Base-by-base conservation (phyloP, 2,797 vertebrate genomes). In the Apogon talboti region DNA sequence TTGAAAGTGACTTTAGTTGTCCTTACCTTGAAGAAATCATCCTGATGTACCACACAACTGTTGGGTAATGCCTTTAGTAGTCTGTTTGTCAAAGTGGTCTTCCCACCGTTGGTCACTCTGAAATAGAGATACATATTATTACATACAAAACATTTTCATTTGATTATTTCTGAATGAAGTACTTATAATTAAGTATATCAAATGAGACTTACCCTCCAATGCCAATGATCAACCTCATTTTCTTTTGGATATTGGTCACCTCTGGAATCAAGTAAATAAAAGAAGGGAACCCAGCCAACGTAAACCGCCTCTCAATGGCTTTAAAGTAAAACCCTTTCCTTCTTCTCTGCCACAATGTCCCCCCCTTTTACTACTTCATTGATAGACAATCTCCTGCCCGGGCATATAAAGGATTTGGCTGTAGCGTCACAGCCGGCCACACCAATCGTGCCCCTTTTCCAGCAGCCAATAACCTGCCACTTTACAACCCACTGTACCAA, bases 11-110 rank as follows among this genome's bases (percentile, higher is more conserved):
- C 8, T 50, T 60, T 62, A 12, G 59, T 18, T 3, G 4, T 3
- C 9, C 89, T 84, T 94, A 99, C 97, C 96, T 98, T 99, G 92
- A 94, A 99, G 81, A 99, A 99, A 82, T 98, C 95, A 45, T 98
- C 98, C 79, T 99, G 98, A 63, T 98, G 96, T 48, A 99, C 92
- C 46, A 98, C 96, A 1, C 96, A 98, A 89, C 97, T 97, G 88
- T 97, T 98, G 57, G 98, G 96, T 48, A 99, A 92, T 1, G 83
- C 91, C 85, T 92, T 93, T 74, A 92, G 37, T 8, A 99, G 90
- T 66, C 83, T 91, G 58, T 94, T 93, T 63, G 96, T 97, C 91
- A 98, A 35, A 44, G 97, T 99, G 84, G 96, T 98, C 92, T 98
- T 99, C 24, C 98, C 97, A 74, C 97, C 94, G 54, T 98, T 99